phyloP scores from a whole-genome alignment of 2,797 vertebrate genomes.

The Glyptemys insculpta region DNA sequence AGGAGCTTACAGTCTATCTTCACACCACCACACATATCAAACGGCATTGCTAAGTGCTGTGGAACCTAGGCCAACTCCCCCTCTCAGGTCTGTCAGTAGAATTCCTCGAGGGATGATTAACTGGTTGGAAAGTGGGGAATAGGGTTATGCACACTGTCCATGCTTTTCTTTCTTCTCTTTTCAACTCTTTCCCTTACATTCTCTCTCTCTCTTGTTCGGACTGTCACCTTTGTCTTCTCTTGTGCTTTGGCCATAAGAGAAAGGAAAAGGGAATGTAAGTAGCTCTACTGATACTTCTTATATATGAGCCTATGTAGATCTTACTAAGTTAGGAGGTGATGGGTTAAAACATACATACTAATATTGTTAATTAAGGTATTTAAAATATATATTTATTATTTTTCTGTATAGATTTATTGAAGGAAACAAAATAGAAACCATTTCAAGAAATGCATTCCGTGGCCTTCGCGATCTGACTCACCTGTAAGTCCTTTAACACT shows the following conservation, averaged over 20 bases:
- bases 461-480: slow-evolving; percentile 97
- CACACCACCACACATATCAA: not conserved
- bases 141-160: not conserved
- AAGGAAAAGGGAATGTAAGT: not conserved
- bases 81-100: not conserved
- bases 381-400: not conserved
- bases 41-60: not conserved
- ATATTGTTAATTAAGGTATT: not conserved
- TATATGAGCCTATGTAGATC: not conserved
- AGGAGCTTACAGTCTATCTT: not conserved
- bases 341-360: slow-evolving; percentile 1
- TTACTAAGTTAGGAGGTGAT: not conserved
- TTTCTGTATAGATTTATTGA: slow-evolving; percentile 91
- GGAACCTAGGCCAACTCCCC: not conserved
- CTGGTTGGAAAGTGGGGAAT: not conserved
- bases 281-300: not conserved
- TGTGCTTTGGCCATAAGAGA: not conserved
- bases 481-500: slow-evolving; percentile 87
- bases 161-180: slow-evolving; percentile 3
- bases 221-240: accelerated
- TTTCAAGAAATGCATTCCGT: slow-evolving; percentile 94
- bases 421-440: slow-evolving; percentile 95
- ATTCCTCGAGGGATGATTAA: not conserved
- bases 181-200: accelerated
- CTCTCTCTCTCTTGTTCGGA: not conserved